Evolutionary conservation across 2,113 vertebrate genomes (phyloP).

Genomic region (Meriones unguiculatus): DNA sequence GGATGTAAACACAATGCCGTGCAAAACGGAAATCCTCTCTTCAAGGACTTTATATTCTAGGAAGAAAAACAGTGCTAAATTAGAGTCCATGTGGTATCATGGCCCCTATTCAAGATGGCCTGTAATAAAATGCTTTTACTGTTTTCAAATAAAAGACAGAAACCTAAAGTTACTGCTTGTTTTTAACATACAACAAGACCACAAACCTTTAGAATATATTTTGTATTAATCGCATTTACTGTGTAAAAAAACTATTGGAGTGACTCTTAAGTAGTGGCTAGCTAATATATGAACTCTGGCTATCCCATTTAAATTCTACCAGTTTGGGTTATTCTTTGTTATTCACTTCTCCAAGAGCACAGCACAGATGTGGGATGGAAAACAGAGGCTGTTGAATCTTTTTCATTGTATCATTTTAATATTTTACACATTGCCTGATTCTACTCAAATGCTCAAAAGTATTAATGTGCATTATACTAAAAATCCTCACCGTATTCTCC

Average conservation of each 20-base stretch:
- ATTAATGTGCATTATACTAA: neutral
- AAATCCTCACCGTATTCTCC: neutral
- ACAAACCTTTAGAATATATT: neutral
- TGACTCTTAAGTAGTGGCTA: neutral
- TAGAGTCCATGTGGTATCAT: neutral
- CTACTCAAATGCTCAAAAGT: neutral
- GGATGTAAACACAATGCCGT: neutral
- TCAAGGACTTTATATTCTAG: neutral
- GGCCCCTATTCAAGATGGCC: neutral
- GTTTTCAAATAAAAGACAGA: neutral
- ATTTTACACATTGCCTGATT: neutral
- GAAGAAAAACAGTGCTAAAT: neutral
- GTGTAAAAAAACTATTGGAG: neutral
- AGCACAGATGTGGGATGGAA: neutral
- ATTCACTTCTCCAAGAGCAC: neutral
- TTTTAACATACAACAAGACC: neutral
- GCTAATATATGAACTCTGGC: neutral
- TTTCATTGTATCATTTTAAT: neutral
- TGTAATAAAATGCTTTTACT: neutral
- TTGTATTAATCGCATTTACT: neutral
- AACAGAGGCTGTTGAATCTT: neutral
- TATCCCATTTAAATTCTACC: neutral
- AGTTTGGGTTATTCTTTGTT: slow-evolving; percentile 21
- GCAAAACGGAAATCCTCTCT: neutral
- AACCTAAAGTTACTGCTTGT: neutral